These are phyloP conservation scores for Iguana delicatissima DNA, from an alignment of 2,797 vertebrate genomes.

Conservation along the genomic window DNA sequence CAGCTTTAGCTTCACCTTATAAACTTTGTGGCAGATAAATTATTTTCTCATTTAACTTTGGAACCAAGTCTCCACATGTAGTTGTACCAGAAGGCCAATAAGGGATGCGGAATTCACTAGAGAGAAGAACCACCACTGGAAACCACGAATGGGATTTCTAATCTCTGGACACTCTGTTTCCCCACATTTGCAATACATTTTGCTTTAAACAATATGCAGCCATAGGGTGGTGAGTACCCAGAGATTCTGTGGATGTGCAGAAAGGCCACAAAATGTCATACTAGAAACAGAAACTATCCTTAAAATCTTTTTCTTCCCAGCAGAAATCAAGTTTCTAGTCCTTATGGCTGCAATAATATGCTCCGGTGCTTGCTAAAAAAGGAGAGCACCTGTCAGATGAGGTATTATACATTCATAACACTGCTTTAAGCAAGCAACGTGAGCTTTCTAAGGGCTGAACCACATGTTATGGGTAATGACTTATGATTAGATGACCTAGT, in stretches of 20 bases:
- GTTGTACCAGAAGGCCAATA: neutral
- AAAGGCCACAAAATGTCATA: neutral
- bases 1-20: neutral
- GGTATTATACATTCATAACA: neutral
- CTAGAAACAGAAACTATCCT: neutral
- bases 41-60: neutral
- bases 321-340: neutral
- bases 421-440: neutral
- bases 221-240: neutral
- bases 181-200: neutral
- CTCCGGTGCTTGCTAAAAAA: too few relatives aligned
- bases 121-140: neutral
- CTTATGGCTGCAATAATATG: neutral
- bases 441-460: neutral
- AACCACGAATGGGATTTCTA: neutral
- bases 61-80: neutral
- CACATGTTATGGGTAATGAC: neutral
- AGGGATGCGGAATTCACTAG: neutral
- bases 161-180: neutral
- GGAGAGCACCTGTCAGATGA: neutral
- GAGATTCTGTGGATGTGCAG: neutral
- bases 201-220: neutral
- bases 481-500: too few relatives aligned
- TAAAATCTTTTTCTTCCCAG: neutral
- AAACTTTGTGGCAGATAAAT: neutral